Evolutionary conservation across 1,140 invertebrate species (phyloP), one percentile per base, ranked within the genome.

Genomic region (Drosophila orena): DNA sequence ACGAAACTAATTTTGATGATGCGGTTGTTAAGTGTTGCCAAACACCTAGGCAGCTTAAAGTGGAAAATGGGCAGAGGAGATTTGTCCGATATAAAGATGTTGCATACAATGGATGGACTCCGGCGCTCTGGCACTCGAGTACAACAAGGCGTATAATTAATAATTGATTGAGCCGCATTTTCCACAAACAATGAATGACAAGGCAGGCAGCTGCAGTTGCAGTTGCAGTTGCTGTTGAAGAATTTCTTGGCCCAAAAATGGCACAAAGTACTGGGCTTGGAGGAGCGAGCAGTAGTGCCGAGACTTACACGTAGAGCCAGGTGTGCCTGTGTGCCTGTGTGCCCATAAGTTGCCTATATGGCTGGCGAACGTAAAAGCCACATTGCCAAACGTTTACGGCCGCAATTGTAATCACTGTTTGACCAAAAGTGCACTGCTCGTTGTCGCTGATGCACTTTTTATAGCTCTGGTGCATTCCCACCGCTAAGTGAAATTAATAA

Each of bases 1-100:
- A 89, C 84, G 77, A 80, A 89, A 89, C 84, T 89, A 89, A 89
- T 89, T 89, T 89, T 75, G 85, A 90, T 89, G 84, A 90, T 89
- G 84, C 69, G 84, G 84, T 89, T 89, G 84, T 89, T 89, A 89
- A 89, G 46, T 77, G 83, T 89, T 89, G 89, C 84, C 80, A 89
- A 89, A 89, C 80, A 83, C 61, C 71, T 76, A 40, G 65, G 60
- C 38, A 54, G 69, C 72, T 75, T 61, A 66, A 80, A 79, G 49
- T 72, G 44, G 38, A 70, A 81, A 60, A 77, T 54, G 43, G 74
- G 54, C 43, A 68, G 73, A 64, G 77, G 64, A 42, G 75, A 66
- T 72, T 65, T 65, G 49, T 55, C 27, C 56, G 52, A 58, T 58
- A 79, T 79, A 66, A 89, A 89, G 84, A 89, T 80, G 84, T 64